Evolutionary conservation across 2,797 vertebrate species (phyloP).

Genomic region (Thunnus albacares): DNA sequence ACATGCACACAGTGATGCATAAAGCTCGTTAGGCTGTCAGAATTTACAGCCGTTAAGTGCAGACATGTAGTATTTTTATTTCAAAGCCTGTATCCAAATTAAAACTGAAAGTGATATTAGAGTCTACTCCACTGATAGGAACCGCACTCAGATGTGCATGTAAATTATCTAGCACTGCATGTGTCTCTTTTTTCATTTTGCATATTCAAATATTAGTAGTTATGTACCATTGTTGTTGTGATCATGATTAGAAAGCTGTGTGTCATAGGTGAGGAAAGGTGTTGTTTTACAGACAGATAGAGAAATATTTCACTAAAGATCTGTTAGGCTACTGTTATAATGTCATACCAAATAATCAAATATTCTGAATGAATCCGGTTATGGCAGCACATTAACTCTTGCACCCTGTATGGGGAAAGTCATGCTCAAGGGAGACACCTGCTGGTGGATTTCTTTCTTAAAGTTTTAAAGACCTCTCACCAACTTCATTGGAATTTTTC

Average conservation of each 20-base stretch:
- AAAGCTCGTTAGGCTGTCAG: conserved; percentile 47
- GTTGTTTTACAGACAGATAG: conserved; percentile 17
- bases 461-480: background rate
- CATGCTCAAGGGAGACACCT: conserved; percentile 78
- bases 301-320: background rate
- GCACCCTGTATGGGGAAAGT: background rate
- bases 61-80: conserved; percentile 43
- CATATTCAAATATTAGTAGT: conserved; percentile 63
- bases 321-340: background rate
- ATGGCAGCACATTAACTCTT: conserved; percentile 34
- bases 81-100: conserved; percentile 18
- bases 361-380: conserved; percentile 44
- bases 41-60: conserved; percentile 41
- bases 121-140: conserved; percentile 39
- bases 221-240: conserved; percentile 17
- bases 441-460: conserved; percentile 57
- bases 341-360: conserved; percentile 21
- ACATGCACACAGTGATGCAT: conserved; percentile 50
- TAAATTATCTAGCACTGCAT: conserved; percentile 40
- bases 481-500: conserved; percentile 17
- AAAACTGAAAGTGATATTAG: conserved; percentile 38
- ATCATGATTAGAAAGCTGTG: conserved; percentile 5
- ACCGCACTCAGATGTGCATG: conserved; percentile 45
- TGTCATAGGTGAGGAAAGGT: conserved; percentile 1
- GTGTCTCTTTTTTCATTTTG: conserved; percentile 56